Base-by-base conservation (phyloP, 2,888 invertebrate genomes). In the Peribatodes rhomboidaria region DNA sequence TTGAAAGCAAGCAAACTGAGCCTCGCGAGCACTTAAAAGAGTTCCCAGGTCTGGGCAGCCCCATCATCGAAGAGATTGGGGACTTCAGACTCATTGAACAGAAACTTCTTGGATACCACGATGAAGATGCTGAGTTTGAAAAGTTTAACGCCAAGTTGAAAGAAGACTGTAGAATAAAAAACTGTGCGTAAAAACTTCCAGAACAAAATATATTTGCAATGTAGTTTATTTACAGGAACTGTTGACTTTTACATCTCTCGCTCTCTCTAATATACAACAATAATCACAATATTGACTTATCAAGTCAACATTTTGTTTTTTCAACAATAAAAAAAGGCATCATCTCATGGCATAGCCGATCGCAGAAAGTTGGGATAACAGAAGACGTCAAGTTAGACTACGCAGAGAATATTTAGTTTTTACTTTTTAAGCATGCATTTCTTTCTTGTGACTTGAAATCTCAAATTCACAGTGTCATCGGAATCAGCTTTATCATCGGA, bases 401-500 rank as follows among this genome's bases (percentile, higher is more conserved):
- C n/a, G n/a, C n/a, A n/a, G n/a, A n/a, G n/a, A n/a, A n/a, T n/a
- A n/a, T n/a, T n/a, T n/a, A n/a, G n/a, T n/a, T n/a, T n/a, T n/a
- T n/a, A n/a, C n/a, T n/a, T n/a, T n/a, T n/a, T n/a, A n/a, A n/a
- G n/a, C n/a, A n/a, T n/a, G n/a, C n/a, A n/a, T n/a, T n/a, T n/a
- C n/a, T n/a, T n/a, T n/a, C n/a, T 27, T 27, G 2, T 27, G 27
- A 27, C 6, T 27, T 27, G 27, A 2, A 4, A 27, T 4, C 16
- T 39, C 42, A 35, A 2, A n/a, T 60, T 52, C 46, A 13, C 85
- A 88, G 94, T 92, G 71, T 94, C 94, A 47, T 94, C 94, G 9
- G 94, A 94, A 77, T 95, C 94, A 52, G 95, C 94, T 42, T 80
- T 94, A 16, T 95, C 94, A 2, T 95, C 94, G 0, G 87, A 85